Conservation (phyloP, 2,113 vertebrate genomes). For the Cyanoramphus novaezelandiae region DNA sequence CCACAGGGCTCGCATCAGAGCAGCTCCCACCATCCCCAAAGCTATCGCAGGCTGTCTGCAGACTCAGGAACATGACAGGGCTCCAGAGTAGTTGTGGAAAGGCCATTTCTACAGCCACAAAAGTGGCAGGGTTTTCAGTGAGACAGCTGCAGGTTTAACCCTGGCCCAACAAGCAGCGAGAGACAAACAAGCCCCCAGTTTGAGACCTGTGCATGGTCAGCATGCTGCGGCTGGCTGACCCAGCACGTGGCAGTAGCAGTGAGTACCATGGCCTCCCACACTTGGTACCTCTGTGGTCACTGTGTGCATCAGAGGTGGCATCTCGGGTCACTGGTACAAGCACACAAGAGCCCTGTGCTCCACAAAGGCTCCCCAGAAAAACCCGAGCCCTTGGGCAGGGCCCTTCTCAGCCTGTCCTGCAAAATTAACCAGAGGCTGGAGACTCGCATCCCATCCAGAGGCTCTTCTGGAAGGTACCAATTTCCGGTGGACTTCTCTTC, state of each 20-base stretch:
- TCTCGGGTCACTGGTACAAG: fast-evolving
- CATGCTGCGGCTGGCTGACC: fast-evolving
- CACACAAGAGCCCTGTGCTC: not conserved
- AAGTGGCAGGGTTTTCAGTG: fast-evolving
- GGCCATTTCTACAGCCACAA: not conserved
- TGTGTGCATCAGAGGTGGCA: not conserved
- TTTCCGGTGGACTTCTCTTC: not conserved
- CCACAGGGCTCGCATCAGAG: not conserved
- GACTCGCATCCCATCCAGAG: fast-evolving
- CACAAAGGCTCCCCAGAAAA: not conserved
- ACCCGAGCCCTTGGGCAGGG: not conserved
- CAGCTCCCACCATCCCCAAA: not conserved
- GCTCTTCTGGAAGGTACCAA: not conserved
- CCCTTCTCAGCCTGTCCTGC: not conserved
- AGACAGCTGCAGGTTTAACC: not conserved
- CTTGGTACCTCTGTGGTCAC: not conserved
- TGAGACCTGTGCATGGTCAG: not conserved
- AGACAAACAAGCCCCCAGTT: fast-evolving
- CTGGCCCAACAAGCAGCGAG: fast-evolving
- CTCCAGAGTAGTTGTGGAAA: not conserved
- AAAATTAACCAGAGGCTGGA: not conserved
- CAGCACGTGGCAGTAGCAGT: not conserved
- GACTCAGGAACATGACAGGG: not conserved
- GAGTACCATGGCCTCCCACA: fast-evolving
- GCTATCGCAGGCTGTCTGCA: not conserved